Base-by-base conservation (phyloP, 2,888 invertebrate genomes). In the Pegoplata infirma region DNA sequence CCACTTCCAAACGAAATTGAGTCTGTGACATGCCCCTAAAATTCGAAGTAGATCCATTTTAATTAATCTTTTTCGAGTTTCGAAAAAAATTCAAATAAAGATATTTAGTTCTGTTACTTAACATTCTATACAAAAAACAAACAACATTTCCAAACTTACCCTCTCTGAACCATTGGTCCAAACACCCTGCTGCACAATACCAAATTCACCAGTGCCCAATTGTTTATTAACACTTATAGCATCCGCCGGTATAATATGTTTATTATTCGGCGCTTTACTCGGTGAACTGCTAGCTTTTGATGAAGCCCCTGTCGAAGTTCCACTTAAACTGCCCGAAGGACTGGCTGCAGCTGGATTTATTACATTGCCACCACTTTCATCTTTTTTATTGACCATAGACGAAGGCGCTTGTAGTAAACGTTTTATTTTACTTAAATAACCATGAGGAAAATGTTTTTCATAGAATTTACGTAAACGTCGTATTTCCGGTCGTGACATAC, bases 181-280 rank as follows among this genome's bases (percentile, higher is more conserved):
- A 7, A 97, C 96, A 3, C 98, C 99, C 90, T 98, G 98, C 88
- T 98, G 98, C 0, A 99, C 99, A 12, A 97, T 96, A 4, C 99
- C 99, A 91, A 99, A 99, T 89, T 99, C 98, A 12, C 99, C 99
- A 84, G 95, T 95, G 25, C 99, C 99, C 71, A 99, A 91, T 87
- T 97, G 97, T 88, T 98, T 98, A 88, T 97, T 97, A 56, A 98
- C 95, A 75, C 95, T 94, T 84, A 98, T 97, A 82, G 96, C 94
- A 85, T 97, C 97, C 32, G 96, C 94, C 1, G 95, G 94, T 86
- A 96, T 96, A 81, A 97, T 95, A 88, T 98, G 97, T 88, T 97
- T 96, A 85, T 95, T 95, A 66, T 87, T 88, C 76, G 90, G 88
- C 76, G 86, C 87, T 83, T 88, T 90, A 76, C 83, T 86, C 17